Percentiles rank a stretch among this genome's conserved stretches.
phyloP scores from a whole-genome alignment of 2,113 vertebrate species.

The Turdus rufiventris region DNA sequence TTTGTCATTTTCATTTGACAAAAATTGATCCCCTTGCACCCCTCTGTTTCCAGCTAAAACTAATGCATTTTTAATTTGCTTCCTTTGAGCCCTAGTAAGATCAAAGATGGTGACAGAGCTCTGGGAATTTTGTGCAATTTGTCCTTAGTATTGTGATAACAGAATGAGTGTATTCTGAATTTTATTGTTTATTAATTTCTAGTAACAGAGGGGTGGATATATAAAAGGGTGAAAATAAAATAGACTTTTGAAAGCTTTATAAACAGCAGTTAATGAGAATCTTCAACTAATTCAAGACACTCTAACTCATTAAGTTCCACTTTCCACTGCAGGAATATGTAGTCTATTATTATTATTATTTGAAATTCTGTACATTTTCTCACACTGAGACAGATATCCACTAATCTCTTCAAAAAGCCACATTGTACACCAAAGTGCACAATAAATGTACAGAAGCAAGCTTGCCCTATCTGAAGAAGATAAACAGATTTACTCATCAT shows the following conservation, averaged over 20 bases:
- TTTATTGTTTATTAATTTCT: neutral
- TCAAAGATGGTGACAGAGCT: constrained; percentile 11
- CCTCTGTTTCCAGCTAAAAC: constrained; percentile 1
- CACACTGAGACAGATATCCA: neutral
- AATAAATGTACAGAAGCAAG: neutral
- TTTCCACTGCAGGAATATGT: neutral
- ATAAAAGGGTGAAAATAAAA: neutral
- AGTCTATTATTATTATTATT: neutral
- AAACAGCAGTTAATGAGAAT: neutral
- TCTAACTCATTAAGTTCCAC: neutral
- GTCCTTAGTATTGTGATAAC: neutral
- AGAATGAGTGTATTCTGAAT: neutral
- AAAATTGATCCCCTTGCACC: constrained; percentile 6
- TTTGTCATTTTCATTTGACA: constrained; percentile 5
- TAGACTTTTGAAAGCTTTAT: neutral
- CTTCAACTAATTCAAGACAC: neutral
- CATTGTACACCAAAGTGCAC: neutral
- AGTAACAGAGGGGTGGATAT: neutral
- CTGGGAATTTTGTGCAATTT: neutral
- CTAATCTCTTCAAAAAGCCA: neutral
- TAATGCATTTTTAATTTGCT: constrained; percentile 31
- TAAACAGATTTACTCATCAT: neutral
- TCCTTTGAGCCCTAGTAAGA: constrained; percentile 5
- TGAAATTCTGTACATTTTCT: neutral
- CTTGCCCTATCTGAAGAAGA: neutral